Percentiles rank a stretch among this genome's conserved stretches.
phyloP scores from a whole-genome alignment of 2,797 vertebrate genomes.

The Sebastes ruberrimus region DNA sequence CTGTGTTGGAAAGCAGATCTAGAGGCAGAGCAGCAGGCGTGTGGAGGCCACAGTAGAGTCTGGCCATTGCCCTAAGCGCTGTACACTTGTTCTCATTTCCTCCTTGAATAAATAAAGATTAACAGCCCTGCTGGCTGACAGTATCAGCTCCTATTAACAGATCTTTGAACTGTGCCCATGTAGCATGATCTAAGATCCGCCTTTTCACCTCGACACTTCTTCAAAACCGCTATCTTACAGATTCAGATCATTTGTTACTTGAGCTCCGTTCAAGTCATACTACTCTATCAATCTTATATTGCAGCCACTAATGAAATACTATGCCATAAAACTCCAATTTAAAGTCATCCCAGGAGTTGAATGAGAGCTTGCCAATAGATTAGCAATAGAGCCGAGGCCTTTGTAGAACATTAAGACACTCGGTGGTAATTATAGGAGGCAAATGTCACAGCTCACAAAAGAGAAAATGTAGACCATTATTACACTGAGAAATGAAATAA shows the following conservation, averaged over 20 bases:
- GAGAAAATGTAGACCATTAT: not conserved
- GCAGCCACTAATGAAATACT: slow-evolving; percentile 10
- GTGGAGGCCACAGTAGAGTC: slow-evolving; percentile 23
- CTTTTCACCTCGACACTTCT: not conserved
- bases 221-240: not conserved
- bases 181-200: not conserved
- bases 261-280: not conserved
- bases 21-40: slow-evolving; percentile 26
- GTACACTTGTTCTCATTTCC: slow-evolving; percentile 70
- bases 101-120: slow-evolving; percentile 76
- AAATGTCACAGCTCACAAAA: not conserved
- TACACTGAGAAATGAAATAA: not conserved
- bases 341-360: slow-evolving; percentile 2
- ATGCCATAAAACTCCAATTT: not conserved
- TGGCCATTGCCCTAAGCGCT: slow-evolving; percentile 56
- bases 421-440: not conserved
- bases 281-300: slow-evolving; percentile 7
- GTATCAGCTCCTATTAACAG: slow-evolving; percentile 46
- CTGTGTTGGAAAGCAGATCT: slow-evolving; percentile 21
- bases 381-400: not conserved
- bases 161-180: slow-evolving; percentile 43
- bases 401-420: slow-evolving; percentile 2
- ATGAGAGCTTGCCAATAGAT: slow-evolving; percentile 3
- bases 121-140: slow-evolving; percentile 40
- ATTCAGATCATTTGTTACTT: not conserved